Evolutionary conservation across 2,797 vertebrate genomes (phyloP).

Genomic region (Sebastes umbrosus): DNA sequence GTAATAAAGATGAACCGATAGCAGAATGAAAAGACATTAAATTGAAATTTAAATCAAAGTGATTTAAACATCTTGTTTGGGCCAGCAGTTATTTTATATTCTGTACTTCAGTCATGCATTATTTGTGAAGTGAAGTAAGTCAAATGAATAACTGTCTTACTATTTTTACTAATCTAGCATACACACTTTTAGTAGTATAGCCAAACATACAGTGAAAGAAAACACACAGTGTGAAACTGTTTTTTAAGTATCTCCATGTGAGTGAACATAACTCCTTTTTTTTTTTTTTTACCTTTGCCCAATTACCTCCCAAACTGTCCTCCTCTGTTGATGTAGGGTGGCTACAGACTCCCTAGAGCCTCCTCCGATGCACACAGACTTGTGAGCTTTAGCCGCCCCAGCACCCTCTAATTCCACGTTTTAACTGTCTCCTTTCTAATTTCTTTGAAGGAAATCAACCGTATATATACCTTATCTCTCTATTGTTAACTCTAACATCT

Average conservation of each 20-base stretch:
- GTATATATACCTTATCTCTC: background rate
- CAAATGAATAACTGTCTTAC: background rate
- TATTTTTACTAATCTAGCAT: background rate
- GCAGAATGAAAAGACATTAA: background rate
- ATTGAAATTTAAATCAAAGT: background rate
- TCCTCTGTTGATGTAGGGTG: background rate
- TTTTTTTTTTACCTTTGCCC: background rate
- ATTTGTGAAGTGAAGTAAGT: background rate
- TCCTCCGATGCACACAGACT: background rate
- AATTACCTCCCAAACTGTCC: background rate
- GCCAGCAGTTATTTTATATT: background rate
- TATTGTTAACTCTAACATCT: background rate
- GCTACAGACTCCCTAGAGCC: background rate
- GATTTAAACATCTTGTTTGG: background rate
- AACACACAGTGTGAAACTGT: background rate
- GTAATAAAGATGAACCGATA: background rate
- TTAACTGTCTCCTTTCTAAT: background rate
- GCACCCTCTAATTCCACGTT: background rate
- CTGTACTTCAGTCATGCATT: background rate
- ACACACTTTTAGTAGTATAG: background rate
- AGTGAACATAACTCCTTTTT: background rate
- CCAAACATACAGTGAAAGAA: background rate
- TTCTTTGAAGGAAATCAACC: background rate
- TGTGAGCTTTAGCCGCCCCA: background rate
- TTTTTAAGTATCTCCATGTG: background rate